Base-by-base conservation (phyloP, 23 tunicate species). In the Botrylloides violaceus region DNA sequence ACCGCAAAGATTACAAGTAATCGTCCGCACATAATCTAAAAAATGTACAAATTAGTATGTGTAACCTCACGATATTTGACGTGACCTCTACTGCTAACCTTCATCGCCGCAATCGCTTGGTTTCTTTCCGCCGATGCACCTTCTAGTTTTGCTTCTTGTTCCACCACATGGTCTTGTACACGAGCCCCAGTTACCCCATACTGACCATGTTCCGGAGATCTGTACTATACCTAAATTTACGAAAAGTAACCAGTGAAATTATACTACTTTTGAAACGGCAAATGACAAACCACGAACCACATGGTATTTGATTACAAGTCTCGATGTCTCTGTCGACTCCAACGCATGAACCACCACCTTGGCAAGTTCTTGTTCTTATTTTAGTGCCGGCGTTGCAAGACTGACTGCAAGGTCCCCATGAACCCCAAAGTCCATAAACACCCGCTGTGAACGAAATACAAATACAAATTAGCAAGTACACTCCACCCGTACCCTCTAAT, bases 381-480 rank as follows among this genome's bases (percentile, higher is more conserved):
- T 31, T 31, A 4, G 70, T 27, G 26, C 70, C 70, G 7, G 70
- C 26, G 9, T 63, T 63, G 35, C 70, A 63, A 3, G 70, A 25
- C 7, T 31, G 35, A 28, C 35, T 28, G 9, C 70, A 63, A 27
- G 35, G 4, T 9, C 23, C 32, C 70, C 70, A 63, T 31, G 26
- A 22, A 15, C 36, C 35, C 70, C 70, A 63, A 3, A 19, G 36
- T 63, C 36, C 33, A 33, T 34, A 63, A 27, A 33, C 34, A 3
- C 70, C 70, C 26, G 70, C 70, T 63, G 70, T 12, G 29, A 6
- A n/a, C n/a, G n/a, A n/a, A n/a, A n/a, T n/a, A n/a, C n/a, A n/a
- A n/a, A n/a, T n/a, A n/a, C n/a, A n/a, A n/a, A n/a, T n/a, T n/a
- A n/a, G n/a, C n/a, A n/a, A n/a, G n/a, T n/a, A n/a, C n/a, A n/a